Percentiles rank a stretch among this genome's conserved stretches.
Conservation (phyloP, 2,113 vertebrate genomes). For the Leptobrachium ailaonicum region DNA sequence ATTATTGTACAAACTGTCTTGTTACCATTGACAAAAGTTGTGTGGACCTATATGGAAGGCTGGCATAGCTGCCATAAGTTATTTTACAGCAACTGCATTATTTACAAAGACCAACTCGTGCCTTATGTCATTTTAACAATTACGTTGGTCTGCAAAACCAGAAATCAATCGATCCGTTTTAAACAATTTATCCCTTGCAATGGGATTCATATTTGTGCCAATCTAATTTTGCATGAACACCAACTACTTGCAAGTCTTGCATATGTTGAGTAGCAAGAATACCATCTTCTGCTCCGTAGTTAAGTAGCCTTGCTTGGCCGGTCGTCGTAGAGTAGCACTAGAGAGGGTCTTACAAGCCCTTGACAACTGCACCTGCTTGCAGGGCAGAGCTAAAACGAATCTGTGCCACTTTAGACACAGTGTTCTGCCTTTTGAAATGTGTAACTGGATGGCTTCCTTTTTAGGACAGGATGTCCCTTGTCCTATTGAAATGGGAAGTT, state of each 20-base stretch:
- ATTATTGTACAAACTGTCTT: too few relatives aligned
- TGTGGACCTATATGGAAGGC: too few relatives aligned
- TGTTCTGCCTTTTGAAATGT: background rate
- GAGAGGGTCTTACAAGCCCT: background rate
- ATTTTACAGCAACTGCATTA: too few relatives aligned
- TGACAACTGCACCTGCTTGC: slow-evolving; percentile 30
- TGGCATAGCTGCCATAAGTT: too few relatives aligned
- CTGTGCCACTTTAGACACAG: background rate
- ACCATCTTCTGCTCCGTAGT: too few relatives aligned
- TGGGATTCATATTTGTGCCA: background rate
- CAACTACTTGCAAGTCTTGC: background rate
- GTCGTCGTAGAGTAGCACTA: background rate
- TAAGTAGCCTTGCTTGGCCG: background rate
- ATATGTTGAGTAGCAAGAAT: too few relatives aligned
- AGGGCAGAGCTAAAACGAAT: slow-evolving; percentile 11
- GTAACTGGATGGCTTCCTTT: background rate
- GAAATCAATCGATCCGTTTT: too few relatives aligned
- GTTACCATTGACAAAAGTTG: too few relatives aligned
- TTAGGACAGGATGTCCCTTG: background rate
- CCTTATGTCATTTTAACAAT: too few relatives aligned
- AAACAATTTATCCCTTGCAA: too few relatives aligned
- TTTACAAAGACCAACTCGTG: too few relatives aligned
- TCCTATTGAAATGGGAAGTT: background rate
- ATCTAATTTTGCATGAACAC: background rate
- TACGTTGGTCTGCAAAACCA: too few relatives aligned